Base-by-base conservation (phyloP, 2,113 vertebrate genomes). In the Osmerus mordax region DNA sequence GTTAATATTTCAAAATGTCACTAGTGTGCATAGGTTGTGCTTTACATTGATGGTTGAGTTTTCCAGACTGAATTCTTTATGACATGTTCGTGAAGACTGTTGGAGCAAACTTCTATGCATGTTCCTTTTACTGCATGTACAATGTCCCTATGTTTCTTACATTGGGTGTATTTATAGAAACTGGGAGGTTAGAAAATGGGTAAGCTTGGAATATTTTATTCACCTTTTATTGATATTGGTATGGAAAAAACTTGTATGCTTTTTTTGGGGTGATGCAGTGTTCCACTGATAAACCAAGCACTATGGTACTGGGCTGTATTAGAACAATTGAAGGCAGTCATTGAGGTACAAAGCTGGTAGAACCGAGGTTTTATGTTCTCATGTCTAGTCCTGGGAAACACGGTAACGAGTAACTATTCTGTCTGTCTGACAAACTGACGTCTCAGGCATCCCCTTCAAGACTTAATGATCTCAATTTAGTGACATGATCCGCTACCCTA, bases 1-100 rank as follows among this genome's bases (percentile, higher is more conserved):
- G 58, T 80, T 77, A 77, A 85, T 86, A 73, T 82, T 79, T 87
- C 70, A 86, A 76, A 83, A 71, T 76, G 72, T 67, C 71, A 71
- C 75, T 78, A 76, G 83, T 77, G 67, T 83, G 67, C 66, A 60
- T 56, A 70, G 41, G 56, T 78, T 72, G 69, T 77, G 78, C 63
- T 81, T 81, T 76, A 71, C 36, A 71, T 65, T 41, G 6, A 3
- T 9, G 70, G 36, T 68, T 80, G 19, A 79, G 58, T 73, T 74
- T 80, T 72, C 69, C 70, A 71, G 23, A 55, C 47, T 58, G 16
- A 64, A 63, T 73, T 29, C 61, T 67, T 60, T 73, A 54, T 70
- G 69, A 59, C 55, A 79, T 61, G 53, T 85, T 82, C 72, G 74
- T 78, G 60, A 73, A 82, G 51, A 64, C n/a, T 54, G 62, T 71